Evolutionary conservation across 2,797 vertebrate genomes (phyloP).

Genomic region (Fratercula arctica): DNA sequence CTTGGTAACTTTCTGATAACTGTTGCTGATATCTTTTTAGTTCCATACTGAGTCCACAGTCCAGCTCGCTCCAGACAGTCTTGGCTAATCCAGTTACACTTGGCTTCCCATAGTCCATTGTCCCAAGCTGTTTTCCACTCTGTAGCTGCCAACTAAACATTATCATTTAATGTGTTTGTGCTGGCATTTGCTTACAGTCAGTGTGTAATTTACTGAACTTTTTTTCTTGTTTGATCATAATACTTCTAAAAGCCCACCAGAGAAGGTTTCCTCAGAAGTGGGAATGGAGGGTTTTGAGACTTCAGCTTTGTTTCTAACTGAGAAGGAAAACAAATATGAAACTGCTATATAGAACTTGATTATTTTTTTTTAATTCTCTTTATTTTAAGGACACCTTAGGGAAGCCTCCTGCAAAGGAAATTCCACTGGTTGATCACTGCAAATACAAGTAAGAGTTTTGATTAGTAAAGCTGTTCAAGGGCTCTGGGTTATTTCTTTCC

Average conservation of each 20-base stretch:
- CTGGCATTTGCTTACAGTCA: slow-evolving; percentile 37
- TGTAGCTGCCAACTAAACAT: slow-evolving; percentile 45
- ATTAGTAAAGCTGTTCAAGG: not conserved
- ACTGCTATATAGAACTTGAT: not conserved
- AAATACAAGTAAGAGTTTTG: slow-evolving; percentile 90
- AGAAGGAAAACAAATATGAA: slow-evolving; percentile 24
- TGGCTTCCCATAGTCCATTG: slow-evolving; percentile 40
- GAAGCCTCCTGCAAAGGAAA: slow-evolving; percentile 91
- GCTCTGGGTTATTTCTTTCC: not conserved
- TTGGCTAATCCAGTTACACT: slow-evolving; percentile 37
- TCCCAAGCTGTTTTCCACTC: slow-evolving; percentile 51
- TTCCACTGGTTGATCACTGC: slow-evolving; percentile 94
- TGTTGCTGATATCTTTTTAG: slow-evolving; percentile 3
- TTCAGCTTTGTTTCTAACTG: slow-evolving; percentile 16
- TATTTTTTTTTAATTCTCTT: not conserved
- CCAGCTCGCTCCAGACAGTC: slow-evolving; percentile 11
- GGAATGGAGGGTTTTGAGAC: not conserved
- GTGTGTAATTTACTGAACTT: slow-evolving; percentile 29
- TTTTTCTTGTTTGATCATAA: slow-evolving; percentile 15
- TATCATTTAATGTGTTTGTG: slow-evolving; percentile 48
- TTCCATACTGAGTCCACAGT: not conserved
- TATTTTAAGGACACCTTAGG: slow-evolving; percentile 90
- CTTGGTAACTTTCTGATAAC: slow-evolving; percentile 18
- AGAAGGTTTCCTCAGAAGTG: slow-evolving; percentile 24
- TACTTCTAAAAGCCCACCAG: slow-evolving; percentile 18